Evolutionary conservation across 2,797 vertebrate genomes (phyloP).

Genomic region (Chaetodon trifasciatus): DNA sequence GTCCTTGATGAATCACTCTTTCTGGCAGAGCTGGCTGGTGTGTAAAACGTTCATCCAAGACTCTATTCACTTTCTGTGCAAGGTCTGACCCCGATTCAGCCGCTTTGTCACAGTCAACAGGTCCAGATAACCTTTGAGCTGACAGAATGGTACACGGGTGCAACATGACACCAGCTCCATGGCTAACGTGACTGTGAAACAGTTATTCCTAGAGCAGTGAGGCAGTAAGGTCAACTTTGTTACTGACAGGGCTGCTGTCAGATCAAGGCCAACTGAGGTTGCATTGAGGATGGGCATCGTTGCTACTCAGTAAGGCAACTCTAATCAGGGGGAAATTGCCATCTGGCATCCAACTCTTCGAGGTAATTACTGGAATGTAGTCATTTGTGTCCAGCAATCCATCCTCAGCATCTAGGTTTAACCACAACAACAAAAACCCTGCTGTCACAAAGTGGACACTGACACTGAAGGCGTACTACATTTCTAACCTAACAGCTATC

Average conservation of each 20-base stretch:
- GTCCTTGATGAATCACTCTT: slow-evolving; percentile 50
- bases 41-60: slow-evolving; percentile 40
- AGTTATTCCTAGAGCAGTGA: slow-evolving; percentile 58
- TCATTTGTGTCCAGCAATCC: slow-evolving; percentile 54
- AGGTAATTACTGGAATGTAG: slow-evolving; percentile 67
- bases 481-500: slow-evolving; percentile 41
- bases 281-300: slow-evolving; percentile 32
- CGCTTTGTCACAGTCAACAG: slow-evolving; percentile 69
- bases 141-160: slow-evolving; percentile 62
- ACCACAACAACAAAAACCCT: slow-evolving; percentile 36
- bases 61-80: slow-evolving; percentile 9
- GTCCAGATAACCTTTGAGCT: slow-evolving; percentile 77
- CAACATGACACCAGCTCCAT: slow-evolving; percentile 66
- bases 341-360: slow-evolving; percentile 59
- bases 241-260: slow-evolving; percentile 43
- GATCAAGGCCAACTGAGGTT: slow-evolving; percentile 40
- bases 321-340: slow-evolving; percentile 43
- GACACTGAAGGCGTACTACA: slow-evolving; percentile 29
- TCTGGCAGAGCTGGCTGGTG: slow-evolving; percentile 9
- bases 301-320: slow-evolving; percentile 50
- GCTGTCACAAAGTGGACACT: slow-evolving; percentile 17
- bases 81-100: slow-evolving; percentile 47
- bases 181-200: slow-evolving; percentile 51
- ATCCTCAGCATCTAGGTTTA: slow-evolving; percentile 24
- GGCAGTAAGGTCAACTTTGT: slow-evolving; percentile 35